These are phyloP conservation scores for Ceriagrion tenellum DNA, from an alignment of 2,888 invertebrate species.

Conservation along the genomic window DNA sequence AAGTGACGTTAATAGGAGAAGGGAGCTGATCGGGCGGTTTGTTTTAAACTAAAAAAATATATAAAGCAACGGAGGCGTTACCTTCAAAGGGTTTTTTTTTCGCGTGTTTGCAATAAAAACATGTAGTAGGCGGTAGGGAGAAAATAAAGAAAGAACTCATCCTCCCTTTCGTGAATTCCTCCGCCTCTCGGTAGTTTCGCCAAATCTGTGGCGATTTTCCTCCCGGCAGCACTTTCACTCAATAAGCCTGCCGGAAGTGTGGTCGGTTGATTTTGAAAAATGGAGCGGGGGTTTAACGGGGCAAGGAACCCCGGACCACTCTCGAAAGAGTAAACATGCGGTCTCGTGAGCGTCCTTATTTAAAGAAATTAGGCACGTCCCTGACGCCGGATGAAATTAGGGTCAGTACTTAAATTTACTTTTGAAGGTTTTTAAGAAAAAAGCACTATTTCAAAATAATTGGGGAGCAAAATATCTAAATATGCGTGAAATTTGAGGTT, in stretches of 20 bases:
- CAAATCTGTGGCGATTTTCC: conserved; percentile 1
- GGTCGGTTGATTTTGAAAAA: not conserved
- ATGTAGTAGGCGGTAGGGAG: not conserved
- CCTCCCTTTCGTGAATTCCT: not conserved
- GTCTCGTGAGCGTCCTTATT: not conserved
- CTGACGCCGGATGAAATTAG: not conserved
- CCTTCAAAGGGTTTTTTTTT: not conserved
- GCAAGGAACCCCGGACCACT: conserved; percentile 32
- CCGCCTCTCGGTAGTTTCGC: not conserved
- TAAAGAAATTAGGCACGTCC: not conserved
- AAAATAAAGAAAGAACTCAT: not conserved
- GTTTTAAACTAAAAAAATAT: not conserved
- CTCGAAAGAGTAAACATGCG: not conserved
- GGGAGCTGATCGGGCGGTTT: not conserved
- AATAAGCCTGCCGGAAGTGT: not conserved
- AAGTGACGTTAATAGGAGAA: conserved; percentile 14
- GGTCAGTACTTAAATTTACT: not conserved
- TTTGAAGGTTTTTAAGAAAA: too few relatives aligned
- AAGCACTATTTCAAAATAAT: too few relatives aligned
- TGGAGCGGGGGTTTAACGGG: not conserved
- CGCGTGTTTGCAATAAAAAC: not conserved
- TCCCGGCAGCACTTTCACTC: conserved; percentile 10
- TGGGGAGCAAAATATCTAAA: too few relatives aligned
- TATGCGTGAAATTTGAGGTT: too few relatives aligned
- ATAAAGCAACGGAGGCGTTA: not conserved